phyloP scores from a whole-genome alignment of 2,888 invertebrate genomes.

The Seira ritae region DNA sequence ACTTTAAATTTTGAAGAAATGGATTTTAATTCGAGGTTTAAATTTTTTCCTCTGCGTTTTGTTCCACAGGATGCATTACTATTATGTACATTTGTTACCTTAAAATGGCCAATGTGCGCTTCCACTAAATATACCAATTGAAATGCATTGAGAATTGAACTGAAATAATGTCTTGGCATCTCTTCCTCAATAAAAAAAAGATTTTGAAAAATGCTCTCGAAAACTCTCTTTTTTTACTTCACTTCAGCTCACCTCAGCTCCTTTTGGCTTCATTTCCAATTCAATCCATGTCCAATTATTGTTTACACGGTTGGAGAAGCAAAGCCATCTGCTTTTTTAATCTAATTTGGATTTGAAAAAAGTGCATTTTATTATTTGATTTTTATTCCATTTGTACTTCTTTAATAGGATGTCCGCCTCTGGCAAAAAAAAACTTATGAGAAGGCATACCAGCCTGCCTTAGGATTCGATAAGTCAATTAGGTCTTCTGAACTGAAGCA shows the following conservation, averaged over 20 bases:
- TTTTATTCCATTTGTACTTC: too few species aligned
- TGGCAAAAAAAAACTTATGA: slow-evolving; percentile 22
- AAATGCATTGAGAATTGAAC: too few species aligned
- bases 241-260: slow-evolving; percentile 28
- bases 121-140: too few species aligned
- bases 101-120: too few species aligned
- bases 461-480: not conserved
- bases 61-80: too few species aligned
- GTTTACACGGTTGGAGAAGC: slow-evolving; percentile 34
- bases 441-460: not conserved
- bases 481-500: not conserved
- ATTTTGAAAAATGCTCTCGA: not conserved
- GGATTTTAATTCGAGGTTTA: too few species aligned
- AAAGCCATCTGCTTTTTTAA: slow-evolving; percentile 51
- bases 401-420: slow-evolving; percentile 29
- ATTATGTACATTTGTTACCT: too few species aligned
- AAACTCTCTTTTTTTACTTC: too few species aligned
- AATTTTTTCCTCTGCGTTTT: too few species aligned
- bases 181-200: slow-evolving; percentile 28
- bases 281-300: slow-evolving; percentile 26
- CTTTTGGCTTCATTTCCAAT: too few species aligned
- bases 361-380: not conserved
- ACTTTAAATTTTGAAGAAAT: too few species aligned
- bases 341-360: slow-evolving; percentile 13
- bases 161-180: slow-evolving; percentile 20